These are phyloP conservation scores for Sceloporus undulatus DNA, from an alignment of 2,113 vertebrate genomes.

Conservation along the genomic window DNA sequence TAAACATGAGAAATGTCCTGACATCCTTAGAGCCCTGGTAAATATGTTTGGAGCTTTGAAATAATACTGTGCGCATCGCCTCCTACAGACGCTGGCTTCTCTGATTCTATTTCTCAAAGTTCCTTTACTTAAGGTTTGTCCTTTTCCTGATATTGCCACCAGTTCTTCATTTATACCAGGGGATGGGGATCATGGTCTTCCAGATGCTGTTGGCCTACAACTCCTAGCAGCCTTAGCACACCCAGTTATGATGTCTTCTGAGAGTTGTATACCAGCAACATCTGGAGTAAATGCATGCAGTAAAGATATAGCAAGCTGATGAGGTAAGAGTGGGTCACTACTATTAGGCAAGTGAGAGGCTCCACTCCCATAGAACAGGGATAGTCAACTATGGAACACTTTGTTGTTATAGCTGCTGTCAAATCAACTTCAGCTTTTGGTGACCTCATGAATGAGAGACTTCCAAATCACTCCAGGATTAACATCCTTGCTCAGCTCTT, in stretches of 20 bases:
- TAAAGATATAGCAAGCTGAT: too few relatives aligned
- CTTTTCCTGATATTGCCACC: constrained; percentile 8
- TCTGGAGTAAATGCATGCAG: too few relatives aligned
- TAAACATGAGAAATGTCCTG: constrained; percentile 32
- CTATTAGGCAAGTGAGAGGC: not conserved
- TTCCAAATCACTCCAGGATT: too few relatives aligned
- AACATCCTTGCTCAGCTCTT: too few relatives aligned
- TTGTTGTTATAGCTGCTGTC: too few relatives aligned
- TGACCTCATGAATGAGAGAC: too few relatives aligned
- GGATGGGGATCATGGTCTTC: too few relatives aligned
- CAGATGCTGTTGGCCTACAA: too few relatives aligned
- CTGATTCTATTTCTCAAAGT: constrained; percentile 30
- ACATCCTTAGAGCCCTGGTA: constrained; percentile 41
- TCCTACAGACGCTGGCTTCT: constrained; percentile 4
- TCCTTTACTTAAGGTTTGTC: not conserved
- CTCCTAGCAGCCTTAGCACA: too few relatives aligned
- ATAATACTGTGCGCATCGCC: not conserved
- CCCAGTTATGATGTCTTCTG: too few relatives aligned
- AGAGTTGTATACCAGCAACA: too few relatives aligned
- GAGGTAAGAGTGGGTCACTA: not conserved
- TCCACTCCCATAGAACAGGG: not conserved
- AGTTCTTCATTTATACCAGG: not conserved
- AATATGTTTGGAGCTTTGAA: constrained; percentile 34
- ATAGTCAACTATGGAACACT: not conserved
- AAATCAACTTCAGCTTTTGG: too few relatives aligned